Evolutionary conservation across 2,888 invertebrate species (phyloP), one percentile per base, ranked within the genome.

Genomic region (Eubasilissa splendida): DNA sequence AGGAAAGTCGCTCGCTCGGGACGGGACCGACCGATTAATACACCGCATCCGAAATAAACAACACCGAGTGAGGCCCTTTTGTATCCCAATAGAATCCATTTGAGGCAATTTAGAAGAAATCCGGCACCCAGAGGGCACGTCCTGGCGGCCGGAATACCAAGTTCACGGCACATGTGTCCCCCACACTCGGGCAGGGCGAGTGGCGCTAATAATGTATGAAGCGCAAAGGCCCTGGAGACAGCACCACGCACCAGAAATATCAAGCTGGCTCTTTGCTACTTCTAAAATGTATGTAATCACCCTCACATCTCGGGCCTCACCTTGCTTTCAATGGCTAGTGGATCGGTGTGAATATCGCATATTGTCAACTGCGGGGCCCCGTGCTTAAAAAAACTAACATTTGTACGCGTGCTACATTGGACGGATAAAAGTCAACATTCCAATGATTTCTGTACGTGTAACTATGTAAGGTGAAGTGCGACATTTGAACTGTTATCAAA

Each of bases 41-140:
- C 58, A 70, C 53, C 53, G 70, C 53, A 70, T 22, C n/a, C 70
- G 70, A 70, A 53, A 70, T 70, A 70, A 70, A 70, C 31, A 70
- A 70, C 53, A 9, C 14, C 5, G 53, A 53, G 70, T 54, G 54
- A 52, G 42, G 42, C 14, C 70, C 54, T 31, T 70, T 70, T 70
- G 70, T 70, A 54, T 54, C 70, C 53, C 70, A 70, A 70, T 70
- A 70, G 70, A 70, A 70, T 70, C 70, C 70, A 70, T 70, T 70
- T 70, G 70, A 22, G 70, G 70, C 54, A 70, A 70, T 70, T 70
- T 52, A 70, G 54, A 54, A 70, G 70, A 68, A 68, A 68, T 70
- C 70, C 70, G 70, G 70, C 54, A 70, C 68, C 68, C 68, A 68
- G 50, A 68, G 68, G 68, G 68, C 68, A 10, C n/a, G 68, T 50